phyloP scores from a whole-genome alignment of 2,797 vertebrate genomes.

The Cichlasoma orientale region DNA sequence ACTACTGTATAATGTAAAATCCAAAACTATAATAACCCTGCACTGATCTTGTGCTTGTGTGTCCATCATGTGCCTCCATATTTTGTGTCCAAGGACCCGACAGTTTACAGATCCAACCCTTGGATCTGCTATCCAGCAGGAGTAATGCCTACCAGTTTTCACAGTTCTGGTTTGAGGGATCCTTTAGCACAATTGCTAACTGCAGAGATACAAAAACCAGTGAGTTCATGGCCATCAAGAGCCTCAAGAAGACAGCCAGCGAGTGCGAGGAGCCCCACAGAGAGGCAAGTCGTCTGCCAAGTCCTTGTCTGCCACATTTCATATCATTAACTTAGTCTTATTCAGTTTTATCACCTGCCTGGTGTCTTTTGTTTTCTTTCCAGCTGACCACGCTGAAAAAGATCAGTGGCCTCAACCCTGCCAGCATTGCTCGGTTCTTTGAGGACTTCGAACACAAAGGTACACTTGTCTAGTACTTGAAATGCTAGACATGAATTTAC shows the following conservation, averaged over 20 bases:
- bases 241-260: rapidly evolving
- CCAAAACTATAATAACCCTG: no score
- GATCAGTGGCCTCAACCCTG: not conserved
- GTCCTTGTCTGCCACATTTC: not conserved
- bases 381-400: not conserved
- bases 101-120: not conserved
- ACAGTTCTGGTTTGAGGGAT: not conserved
- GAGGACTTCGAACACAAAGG: not conserved
- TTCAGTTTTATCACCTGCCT: not conserved
- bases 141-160: not conserved
- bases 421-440: not conserved
- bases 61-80: not conserved
- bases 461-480: not conserved
- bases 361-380: not conserved
- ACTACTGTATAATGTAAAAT: no score
- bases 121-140: not conserved
- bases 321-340: not conserved
- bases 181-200: not conserved
- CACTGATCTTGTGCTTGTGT: not conserved
- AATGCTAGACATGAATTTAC: not conserved
- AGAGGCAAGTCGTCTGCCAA: not conserved
- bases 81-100: not conserved
- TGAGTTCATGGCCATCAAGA: not conserved
- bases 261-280: not conserved
- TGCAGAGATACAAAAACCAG: not conserved